Percentiles rank a stretch among this genome's conserved stretches.
Conservation (phyloP, 2,888 invertebrate species). For the Drosophila helvetica region DNA sequence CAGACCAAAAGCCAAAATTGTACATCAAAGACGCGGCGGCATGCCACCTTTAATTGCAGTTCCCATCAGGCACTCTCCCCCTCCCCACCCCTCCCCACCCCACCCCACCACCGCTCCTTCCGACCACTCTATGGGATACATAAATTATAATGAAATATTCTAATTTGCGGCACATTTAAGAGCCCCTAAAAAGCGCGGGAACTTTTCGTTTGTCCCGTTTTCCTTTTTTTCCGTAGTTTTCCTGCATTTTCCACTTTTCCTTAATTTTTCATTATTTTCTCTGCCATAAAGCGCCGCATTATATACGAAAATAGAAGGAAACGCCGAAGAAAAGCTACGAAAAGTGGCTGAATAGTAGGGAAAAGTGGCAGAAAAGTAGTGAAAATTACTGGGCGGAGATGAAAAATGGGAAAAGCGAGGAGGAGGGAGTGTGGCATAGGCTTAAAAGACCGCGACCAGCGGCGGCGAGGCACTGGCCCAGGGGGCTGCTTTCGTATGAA, state of each 20-base stretch:
- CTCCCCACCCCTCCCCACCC: neutral
- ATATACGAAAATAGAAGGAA: constrained; percentile 13
- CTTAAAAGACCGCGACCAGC: constrained; percentile 3
- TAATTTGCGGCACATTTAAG: constrained; percentile 61
- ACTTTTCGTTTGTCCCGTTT: constrained; percentile 9
- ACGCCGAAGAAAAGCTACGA: neutral
- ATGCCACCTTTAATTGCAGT: constrained; percentile 32
- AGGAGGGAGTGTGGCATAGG: neutral
- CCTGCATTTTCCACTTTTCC: constrained; percentile 9
- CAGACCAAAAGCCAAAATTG: neutral
- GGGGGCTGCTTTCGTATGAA: constrained; percentile 73
- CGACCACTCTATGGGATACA: constrained; percentile 19
- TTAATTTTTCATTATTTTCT: constrained; percentile 64
- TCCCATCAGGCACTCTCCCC: constrained; percentile 22
- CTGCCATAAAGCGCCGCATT: no score
- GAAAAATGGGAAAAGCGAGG: neutral
- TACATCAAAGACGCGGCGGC: constrained; percentile 52
- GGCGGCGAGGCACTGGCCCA: constrained; percentile 27
- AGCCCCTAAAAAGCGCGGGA: constrained; percentile 25
- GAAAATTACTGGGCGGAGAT: neutral
- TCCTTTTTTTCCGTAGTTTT: neutral
- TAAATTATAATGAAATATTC: constrained; percentile 71
- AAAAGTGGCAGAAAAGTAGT: neutral
- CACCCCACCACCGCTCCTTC: no score
- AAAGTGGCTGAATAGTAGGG: neutral